Percentiles rank a stretch among this genome's conserved stretches.
Conservation (phyloP, 2,113 vertebrate genomes). For the Telmatochromis sp. region DNA sequence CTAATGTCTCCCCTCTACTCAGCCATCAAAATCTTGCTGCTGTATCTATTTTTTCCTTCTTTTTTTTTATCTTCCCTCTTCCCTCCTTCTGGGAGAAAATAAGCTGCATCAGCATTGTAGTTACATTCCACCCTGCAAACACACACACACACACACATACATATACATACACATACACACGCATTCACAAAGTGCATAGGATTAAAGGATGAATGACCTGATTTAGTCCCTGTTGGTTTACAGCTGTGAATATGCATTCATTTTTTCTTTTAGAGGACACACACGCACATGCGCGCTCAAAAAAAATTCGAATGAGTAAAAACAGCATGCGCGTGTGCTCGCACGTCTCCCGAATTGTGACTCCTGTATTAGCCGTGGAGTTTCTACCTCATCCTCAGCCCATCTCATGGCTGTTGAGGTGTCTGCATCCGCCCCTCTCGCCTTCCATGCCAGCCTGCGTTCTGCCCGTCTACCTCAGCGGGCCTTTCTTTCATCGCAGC, state of each 20-base stretch:
- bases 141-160: not conserved
- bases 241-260: conserved; percentile 9
- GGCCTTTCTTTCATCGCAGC: conserved; percentile 1
- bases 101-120: conserved; percentile 55
- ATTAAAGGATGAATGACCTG: conserved; percentile 42
- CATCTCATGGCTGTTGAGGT: not conserved
- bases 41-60: conserved; percentile 48
- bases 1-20: conserved; percentile 58
- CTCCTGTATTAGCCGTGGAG: not conserved
- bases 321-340: not conserved
- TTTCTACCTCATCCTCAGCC: conserved; percentile 14
- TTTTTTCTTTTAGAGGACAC: not conserved
- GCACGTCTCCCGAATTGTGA: not conserved
- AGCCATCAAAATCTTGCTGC: conserved; percentile 64
- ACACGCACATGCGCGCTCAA: not conserved
- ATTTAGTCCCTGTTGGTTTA: conserved; percentile 44
- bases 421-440: not conserved
- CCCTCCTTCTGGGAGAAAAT: conserved; percentile 34
- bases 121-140: conserved; percentile 29
- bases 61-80: not conserved
- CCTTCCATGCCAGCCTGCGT: not conserved
- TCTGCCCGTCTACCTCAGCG: not conserved
- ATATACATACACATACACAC: not conserved
- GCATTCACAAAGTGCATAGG: not conserved
- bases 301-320: not conserved